Evolutionary conservation across 2,888 invertebrate species (phyloP).

Genomic region (Hyposoter dolosus): DNA sequence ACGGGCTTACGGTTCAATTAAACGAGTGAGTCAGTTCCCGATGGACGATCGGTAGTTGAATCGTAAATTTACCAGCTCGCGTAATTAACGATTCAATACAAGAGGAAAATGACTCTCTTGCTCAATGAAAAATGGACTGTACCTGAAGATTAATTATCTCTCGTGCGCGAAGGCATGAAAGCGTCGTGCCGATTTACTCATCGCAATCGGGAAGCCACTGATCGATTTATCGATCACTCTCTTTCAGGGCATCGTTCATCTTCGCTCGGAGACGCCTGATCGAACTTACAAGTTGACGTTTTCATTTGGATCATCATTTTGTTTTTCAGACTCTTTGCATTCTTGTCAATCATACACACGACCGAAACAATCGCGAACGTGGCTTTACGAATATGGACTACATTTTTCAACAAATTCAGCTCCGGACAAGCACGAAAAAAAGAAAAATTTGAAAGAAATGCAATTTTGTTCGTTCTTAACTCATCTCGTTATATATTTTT

Average conservation of each 20-base stretch:
- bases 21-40: slow-evolving; percentile 68
- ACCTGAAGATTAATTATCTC: slow-evolving; percentile 13
- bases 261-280: slow-evolving; percentile 32
- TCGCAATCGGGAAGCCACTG: slow-evolving; percentile 17
- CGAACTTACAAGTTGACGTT: slow-evolving; percentile 18
- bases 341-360: neutral
- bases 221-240: slow-evolving; percentile 39
- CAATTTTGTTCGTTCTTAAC: neutral
- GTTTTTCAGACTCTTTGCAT: neutral
- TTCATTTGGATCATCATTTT: neutral
- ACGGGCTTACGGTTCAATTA: slow-evolving; percentile 71
- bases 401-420: neutral
- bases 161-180: neutral
- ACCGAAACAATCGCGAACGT: neutral
- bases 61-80: slow-evolving; percentile 13
- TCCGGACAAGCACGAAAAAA: neutral
- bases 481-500: too few species aligned
- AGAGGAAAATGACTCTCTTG: neutral
- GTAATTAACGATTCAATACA: neutral
- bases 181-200: slow-evolving; percentile 16
- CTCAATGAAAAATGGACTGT: slow-evolving; percentile 14
- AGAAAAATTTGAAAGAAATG: neutral
- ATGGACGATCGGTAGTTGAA: neutral
- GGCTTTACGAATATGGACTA: neutral
- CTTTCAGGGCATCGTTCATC: slow-evolving; percentile 7